Conservation (phyloP, 2,113 vertebrate genomes). For the Craseonycteris thonglongyai region DNA sequence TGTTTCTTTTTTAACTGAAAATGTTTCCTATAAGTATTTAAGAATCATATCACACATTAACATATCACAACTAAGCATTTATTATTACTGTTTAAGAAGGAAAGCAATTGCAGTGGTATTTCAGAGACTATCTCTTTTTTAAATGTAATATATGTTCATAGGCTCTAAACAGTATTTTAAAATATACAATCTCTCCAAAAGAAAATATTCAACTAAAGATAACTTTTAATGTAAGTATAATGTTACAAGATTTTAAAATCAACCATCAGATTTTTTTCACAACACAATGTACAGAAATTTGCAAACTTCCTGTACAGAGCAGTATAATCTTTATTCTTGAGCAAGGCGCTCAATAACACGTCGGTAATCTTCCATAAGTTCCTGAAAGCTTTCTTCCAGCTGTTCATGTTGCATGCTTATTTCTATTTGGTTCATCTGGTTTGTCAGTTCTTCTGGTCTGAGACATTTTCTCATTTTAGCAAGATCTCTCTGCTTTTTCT, state of each 20-base stretch:
- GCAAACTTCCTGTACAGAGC: conserved; percentile 56
- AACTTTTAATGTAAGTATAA: conserved; percentile 83
- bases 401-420: conserved; percentile 94
- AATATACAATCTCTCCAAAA: conserved; percentile 82
- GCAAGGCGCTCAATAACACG: conserved; percentile 93
- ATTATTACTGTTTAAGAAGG: conserved; percentile 64
- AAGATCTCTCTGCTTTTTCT: conserved; percentile 98
- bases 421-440: conserved; percentile 97
- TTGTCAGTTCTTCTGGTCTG: conserved; percentile 94
- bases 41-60: conserved; percentile 42
- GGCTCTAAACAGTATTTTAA: conserved; percentile 77
- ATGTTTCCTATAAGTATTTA: conserved; percentile 22
- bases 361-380: conserved; percentile 91
- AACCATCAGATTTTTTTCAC: conserved; percentile 75
- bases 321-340: conserved; percentile 83
- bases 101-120: conserved; percentile 52
- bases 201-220: conserved; percentile 80
- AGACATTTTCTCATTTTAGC: conserved; percentile 97
- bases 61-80: conserved; percentile 63
- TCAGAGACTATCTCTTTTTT: conserved; percentile 75
- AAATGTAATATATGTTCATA: conserved; percentile 77
- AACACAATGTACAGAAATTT: conserved; percentile 74
- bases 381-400: conserved; percentile 95
- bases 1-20: too few species aligned
- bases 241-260: conserved; percentile 77